Evolutionary conservation across 1,140 invertebrate genomes (phyloP).

Genomic region (Temnothorax nylanderi): DNA sequence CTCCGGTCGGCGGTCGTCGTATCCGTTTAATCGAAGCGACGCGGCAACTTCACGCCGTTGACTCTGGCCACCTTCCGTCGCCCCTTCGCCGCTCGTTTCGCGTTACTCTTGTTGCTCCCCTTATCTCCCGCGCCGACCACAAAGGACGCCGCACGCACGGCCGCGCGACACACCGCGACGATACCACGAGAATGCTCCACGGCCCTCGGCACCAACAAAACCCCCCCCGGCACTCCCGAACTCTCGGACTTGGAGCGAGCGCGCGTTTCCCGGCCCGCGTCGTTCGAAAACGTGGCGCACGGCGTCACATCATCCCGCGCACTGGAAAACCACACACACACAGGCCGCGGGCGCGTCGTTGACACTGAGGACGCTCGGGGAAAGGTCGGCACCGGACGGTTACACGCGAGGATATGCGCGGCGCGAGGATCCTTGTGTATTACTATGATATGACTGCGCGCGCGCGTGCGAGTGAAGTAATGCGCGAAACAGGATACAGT

Average conservation of each 20-base stretch:
- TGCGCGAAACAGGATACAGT: neutral
- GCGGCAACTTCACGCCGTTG: slow-evolving; percentile 25
- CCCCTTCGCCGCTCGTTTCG: slow-evolving; percentile 3
- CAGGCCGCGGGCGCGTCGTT: neutral
- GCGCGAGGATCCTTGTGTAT: neutral
- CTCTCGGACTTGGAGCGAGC: neutral
- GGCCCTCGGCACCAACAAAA: neutral
- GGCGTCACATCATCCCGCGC: slow-evolving; percentile 37
- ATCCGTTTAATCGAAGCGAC: slow-evolving; percentile 42
- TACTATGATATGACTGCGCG: neutral
- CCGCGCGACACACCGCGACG: slow-evolving; percentile 30
- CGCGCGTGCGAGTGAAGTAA: neutral
- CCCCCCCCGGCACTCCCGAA: neutral
- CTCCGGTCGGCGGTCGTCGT: neutral
- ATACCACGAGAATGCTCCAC: neutral
- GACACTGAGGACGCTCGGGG: neutral
- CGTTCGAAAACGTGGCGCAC: slow-evolving; percentile 31
- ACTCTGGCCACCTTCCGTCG: neutral
- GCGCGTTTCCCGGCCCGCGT: slow-evolving; percentile 21
- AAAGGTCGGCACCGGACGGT: neutral
- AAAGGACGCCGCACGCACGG: slow-evolving; percentile 51
- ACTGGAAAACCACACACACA: slow-evolving; percentile 15
- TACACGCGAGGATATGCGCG: neutral
- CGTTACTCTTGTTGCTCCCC: neutral
- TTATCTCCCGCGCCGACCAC: neutral